phyloP scores from a whole-genome alignment of 2,888 invertebrate genomes.

The Nomada fucata region DNA sequence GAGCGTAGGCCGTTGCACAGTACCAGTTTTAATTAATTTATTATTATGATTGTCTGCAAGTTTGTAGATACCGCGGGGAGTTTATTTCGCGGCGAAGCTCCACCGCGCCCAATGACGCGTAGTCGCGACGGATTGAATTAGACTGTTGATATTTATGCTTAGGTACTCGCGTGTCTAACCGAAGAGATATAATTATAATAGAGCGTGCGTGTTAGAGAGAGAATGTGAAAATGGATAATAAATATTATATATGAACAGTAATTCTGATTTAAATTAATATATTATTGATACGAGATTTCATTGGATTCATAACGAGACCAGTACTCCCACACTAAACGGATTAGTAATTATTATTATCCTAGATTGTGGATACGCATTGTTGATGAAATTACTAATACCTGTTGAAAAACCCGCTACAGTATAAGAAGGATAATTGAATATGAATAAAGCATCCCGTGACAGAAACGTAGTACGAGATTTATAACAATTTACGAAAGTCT shows the following conservation, averaged over 20 bases:
- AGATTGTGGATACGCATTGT: too few relatives aligned
- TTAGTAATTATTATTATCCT: not conserved
- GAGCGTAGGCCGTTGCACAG: constrained; percentile 24
- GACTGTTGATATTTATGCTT: constrained; percentile 49
- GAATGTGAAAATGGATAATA: not conserved
- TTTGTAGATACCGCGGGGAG: constrained; percentile 16
- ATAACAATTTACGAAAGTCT: not conserved
- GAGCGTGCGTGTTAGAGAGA: not conserved
- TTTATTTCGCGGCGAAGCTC: not conserved
- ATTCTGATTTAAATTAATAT: not conserved
- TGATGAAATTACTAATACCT: too few relatives aligned
- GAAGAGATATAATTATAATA: constrained; percentile 24
- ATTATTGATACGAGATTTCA: too few relatives aligned
- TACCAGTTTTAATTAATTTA: constrained; percentile 46
- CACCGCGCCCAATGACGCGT: not conserved
- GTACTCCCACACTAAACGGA: not conserved
- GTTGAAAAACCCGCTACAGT: not conserved
- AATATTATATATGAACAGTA: constrained; percentile 11
- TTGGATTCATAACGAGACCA: not conserved
- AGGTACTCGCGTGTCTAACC: constrained; percentile 37
- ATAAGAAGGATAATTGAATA: not conserved
- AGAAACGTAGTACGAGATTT: too few relatives aligned
- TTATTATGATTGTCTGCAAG: constrained; percentile 38
- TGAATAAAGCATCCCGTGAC: not conserved
- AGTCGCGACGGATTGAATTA: constrained; percentile 17